Evolutionary conservation across 2,113 vertebrate species (phyloP).

Genomic region (Poeciliopsis turrubarensis): DNA sequence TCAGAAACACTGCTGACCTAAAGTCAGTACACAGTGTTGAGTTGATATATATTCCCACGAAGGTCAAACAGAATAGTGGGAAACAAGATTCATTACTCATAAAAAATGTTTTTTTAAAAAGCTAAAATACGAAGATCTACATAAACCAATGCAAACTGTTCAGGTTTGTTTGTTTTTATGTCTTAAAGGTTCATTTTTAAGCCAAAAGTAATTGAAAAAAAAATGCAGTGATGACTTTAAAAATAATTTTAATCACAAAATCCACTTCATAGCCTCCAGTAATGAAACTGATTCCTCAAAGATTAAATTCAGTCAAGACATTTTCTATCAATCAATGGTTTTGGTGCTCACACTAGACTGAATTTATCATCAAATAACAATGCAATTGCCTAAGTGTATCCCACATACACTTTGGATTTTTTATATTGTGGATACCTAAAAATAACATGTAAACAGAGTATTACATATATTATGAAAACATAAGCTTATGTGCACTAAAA

Average conservation of each 20-base stretch:
- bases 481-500: too few species aligned
- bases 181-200: too few species aligned
- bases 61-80: background rate
- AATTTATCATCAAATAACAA: background rate
- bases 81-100: background rate
- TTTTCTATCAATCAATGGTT: background rate
- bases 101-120: background rate
- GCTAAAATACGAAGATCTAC: background rate
- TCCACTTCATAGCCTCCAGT: too few species aligned
- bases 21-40: background rate
- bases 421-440: background rate
- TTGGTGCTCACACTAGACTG: background rate
- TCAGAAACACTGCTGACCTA: slow-evolving; percentile 15
- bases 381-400: background rate
- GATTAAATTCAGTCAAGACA: background rate
- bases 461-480: too few species aligned
- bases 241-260: too few species aligned
- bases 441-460: background rate
- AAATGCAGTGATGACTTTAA: too few species aligned
- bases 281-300: background rate
- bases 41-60: background rate
- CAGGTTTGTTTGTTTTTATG: too few species aligned
- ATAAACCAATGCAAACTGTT: too few species aligned
- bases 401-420: background rate
- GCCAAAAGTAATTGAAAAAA: too few species aligned